Percentiles rank a stretch among this genome's conserved stretches.
These are phyloP conservation scores for Ophioderma brevispina DNA, from an alignment of 35 echinoderm and acorn worm genomes.

Conservation along the genomic window DNA sequence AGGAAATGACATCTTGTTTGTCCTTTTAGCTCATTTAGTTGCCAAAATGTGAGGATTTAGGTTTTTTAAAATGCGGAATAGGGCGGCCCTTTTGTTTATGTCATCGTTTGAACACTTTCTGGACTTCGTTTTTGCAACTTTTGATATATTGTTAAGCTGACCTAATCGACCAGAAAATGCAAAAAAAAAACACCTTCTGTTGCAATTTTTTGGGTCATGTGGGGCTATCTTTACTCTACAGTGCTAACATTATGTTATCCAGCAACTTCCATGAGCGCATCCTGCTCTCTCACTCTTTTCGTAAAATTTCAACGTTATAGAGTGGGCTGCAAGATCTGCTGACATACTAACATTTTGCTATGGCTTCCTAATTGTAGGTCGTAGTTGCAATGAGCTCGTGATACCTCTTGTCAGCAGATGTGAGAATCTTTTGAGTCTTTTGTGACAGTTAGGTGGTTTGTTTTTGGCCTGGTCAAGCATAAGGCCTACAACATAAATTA, in stretches of 20 bases:
- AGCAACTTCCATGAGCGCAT: background rate
- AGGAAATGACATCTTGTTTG: too few species aligned
- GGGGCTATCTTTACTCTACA: too few species aligned
- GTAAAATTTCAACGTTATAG: background rate
- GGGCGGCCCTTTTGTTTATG: too few species aligned
- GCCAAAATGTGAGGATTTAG: too few species aligned
- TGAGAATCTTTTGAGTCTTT: background rate
- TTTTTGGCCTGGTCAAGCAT: background rate
- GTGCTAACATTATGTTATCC: background rate
- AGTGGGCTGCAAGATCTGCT: background rate
- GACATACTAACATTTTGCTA: background rate
- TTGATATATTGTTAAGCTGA: too few species aligned
- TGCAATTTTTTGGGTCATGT: too few species aligned
- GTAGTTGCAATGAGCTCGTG: background rate
- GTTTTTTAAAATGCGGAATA: too few species aligned
- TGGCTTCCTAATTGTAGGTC: slow-evolving; percentile 16
- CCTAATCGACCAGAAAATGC: too few species aligned
- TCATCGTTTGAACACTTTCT: too few species aligned
- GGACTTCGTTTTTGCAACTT: too few species aligned
- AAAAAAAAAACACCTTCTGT: too few species aligned
- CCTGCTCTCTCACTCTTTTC: background rate
- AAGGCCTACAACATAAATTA: background rate
- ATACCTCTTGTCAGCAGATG: background rate
- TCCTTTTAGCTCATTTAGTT: too few species aligned
- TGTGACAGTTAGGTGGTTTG: background rate